Evolutionary conservation across 2,113 vertebrate genomes (phyloP).

Genomic region (Colius striatus): DNA sequence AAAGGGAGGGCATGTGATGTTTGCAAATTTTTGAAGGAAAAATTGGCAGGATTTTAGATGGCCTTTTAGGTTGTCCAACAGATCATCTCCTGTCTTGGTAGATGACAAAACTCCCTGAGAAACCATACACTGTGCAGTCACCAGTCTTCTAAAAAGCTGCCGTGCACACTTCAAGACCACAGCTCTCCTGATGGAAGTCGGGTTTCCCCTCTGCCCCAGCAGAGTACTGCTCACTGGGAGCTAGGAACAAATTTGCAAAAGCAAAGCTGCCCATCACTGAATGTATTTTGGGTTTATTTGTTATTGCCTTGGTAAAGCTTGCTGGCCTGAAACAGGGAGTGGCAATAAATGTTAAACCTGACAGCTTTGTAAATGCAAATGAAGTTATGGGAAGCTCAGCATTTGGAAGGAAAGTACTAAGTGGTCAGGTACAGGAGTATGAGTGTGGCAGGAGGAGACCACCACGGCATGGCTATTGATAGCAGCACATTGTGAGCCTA

Average conservation of each 20-base stretch:
- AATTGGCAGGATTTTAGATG: background rate
- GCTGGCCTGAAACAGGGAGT: background rate
- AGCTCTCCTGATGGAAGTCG: background rate
- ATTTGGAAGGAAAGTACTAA: background rate
- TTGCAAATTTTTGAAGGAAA: background rate
- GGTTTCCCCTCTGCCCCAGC: background rate
- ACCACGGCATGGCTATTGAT: background rate
- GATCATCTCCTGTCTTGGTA: background rate
- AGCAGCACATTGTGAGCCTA: background rate
- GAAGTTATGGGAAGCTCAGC: background rate
- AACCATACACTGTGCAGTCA: background rate
- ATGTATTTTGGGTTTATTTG: background rate
- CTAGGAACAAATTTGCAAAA: background rate
- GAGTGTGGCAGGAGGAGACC: background rate
- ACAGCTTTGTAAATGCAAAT: background rate
- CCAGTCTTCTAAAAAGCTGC: background rate
- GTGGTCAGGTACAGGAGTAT: background rate
- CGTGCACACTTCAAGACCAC: rapidly evolving
- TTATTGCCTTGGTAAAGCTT: background rate
- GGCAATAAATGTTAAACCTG: background rate
- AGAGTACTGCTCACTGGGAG: background rate
- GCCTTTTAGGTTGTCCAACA: background rate
- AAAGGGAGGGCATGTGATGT: background rate
- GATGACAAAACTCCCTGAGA: background rate
- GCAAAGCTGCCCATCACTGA: background rate